Base-by-base conservation (phyloP, 2,888 invertebrate genomes). In the Empis stercorea region DNA sequence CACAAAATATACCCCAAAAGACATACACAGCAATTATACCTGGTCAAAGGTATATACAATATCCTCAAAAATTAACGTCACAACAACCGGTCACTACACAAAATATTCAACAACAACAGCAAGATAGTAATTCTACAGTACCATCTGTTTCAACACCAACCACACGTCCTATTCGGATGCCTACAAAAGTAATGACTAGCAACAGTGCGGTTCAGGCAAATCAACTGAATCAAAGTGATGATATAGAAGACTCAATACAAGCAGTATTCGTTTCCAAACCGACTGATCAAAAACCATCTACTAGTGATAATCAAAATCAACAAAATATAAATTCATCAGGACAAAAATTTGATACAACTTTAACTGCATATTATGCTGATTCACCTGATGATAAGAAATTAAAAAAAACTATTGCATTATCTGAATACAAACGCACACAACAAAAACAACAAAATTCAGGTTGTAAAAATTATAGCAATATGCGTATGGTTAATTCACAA, bases 211-310 rank as follows among this genome's bases (percentile, higher is more conserved):
- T 13, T 10, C n/a, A 44, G 43, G 20, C 37, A 34, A 23, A 20
- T 15, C 16, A 42, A 38, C 38, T 47, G 27, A 20, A 13, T 9
- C 40, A 40, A 14, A 47, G 59, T 57, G 6, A 63, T 37, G 68
- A 68, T 46, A 53, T 68, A 30, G 68, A 69, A 53, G 68, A 68
- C 3, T 62, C 65, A 45, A 67, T 69, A 30, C 64, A 65, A 51
- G 66, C 68, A 1, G 64, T 62, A 1, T 61, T 66, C 17, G 61
- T 69, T 1, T 23, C 23, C 4, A 40, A 40, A 14, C 23, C 40
- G 3, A 27, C 23, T n/a, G 40, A 40, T 14, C 9, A 14, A 27
- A 20, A 40, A 27, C 23, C 20, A 2, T 2, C 13, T 23, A 20
- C 20, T n/a, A 14, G 7, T 6, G 40, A 23, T 23, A 17, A 16